phyloP scores from a whole-genome alignment of 2,797 vertebrate genomes.

The Echeneis naucrates region DNA sequence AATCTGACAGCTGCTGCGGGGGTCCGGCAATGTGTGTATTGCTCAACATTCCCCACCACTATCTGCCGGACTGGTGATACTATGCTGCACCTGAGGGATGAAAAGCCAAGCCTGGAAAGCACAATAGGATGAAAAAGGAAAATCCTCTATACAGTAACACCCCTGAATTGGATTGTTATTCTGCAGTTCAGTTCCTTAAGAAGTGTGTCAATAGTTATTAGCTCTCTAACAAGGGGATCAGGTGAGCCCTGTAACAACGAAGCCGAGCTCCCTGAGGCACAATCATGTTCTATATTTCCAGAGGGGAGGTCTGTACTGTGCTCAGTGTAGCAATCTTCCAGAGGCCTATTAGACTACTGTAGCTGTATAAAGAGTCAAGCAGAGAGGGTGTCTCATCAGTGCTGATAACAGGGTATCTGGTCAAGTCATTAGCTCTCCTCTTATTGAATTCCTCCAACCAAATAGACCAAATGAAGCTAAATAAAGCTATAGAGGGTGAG shows the following conservation, averaged over 20 bases:
- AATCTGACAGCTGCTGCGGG: constrained; percentile 76
- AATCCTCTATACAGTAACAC: constrained; percentile 35
- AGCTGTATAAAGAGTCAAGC: constrained; percentile 80
- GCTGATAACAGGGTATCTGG: constrained; percentile 86
- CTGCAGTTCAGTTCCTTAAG: constrained; percentile 67
- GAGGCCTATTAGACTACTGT: constrained; percentile 81
- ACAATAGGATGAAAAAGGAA: constrained; percentile 59
- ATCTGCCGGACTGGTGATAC: constrained; percentile 69
- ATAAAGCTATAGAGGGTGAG: constrained; percentile 79
- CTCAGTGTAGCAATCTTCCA: constrained; percentile 70
- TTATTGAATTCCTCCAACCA: constrained; percentile 76
- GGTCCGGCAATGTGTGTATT: constrained; percentile 66
- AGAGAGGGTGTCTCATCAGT: constrained; percentile 82
- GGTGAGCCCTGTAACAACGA: constrained; percentile 63
- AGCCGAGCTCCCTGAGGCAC: constrained; percentile 72
- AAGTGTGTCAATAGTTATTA: constrained; percentile 78
- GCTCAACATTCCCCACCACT: constrained; percentile 65
- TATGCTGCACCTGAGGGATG: constrained; percentile 60
- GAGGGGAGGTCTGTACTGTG: constrained; percentile 68
- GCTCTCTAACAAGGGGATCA: constrained; percentile 71
- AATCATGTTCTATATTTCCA: constrained; percentile 76
- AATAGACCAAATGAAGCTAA: constrained; percentile 82
- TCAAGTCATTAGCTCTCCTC: constrained; percentile 86
- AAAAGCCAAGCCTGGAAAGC: constrained; percentile 49
- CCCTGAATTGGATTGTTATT: constrained; percentile 58